A percentile compares a stretch with the other conserved stretches of the same genome.
Conservation (phyloP, 2,113 vertebrate genomes). For the Macroglossus sobrinus region DNA sequence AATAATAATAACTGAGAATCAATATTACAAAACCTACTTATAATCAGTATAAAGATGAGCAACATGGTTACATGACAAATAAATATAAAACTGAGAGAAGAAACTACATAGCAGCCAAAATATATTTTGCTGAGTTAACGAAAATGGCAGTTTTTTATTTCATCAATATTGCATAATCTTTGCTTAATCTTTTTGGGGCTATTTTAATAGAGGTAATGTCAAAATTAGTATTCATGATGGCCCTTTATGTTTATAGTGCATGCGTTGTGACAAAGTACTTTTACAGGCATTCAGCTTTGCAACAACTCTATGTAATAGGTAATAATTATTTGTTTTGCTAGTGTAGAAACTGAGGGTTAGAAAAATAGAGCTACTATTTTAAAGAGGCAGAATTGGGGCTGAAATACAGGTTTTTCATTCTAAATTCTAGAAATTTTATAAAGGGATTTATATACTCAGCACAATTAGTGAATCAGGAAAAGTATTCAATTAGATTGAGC, state of each 20-base stretch:
- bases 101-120: neutral
- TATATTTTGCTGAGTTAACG: neutral
- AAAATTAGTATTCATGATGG: neutral
- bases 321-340: neutral
- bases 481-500: neutral
- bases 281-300: neutral
- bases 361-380: neutral
- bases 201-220: neutral
- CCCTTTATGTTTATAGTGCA: neutral
- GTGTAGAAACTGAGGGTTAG: neutral
- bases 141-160: constrained; percentile 12
- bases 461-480: neutral
- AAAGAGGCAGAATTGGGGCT: neutral
- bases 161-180: neutral
- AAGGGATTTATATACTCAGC: neutral
- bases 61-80: neutral
- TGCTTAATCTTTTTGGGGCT: neutral
- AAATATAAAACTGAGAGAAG: neutral
- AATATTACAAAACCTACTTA: neutral
- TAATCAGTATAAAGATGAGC: constrained; percentile 4
- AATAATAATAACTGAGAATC: neutral
- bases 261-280: neutral
- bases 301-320: neutral
- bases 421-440: neutral
- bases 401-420: neutral